These are phyloP conservation scores for Acromyrmex echinatior DNA, from an alignment of 1,140 invertebrate genomes.

Conservation along the genomic window DNA sequence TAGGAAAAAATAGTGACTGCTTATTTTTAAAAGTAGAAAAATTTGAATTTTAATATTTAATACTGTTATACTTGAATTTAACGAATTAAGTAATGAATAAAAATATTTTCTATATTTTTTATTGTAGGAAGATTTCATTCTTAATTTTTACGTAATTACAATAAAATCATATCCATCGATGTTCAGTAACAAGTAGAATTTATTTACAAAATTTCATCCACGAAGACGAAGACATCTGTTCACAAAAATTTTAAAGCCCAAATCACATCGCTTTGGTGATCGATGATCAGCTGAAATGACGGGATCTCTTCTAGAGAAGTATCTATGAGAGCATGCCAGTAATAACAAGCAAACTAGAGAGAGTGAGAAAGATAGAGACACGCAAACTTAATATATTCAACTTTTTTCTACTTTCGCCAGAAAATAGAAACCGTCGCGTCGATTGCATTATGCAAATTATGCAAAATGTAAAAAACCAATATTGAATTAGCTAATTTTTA, in stretches of 20 bases:
- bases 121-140: neutral
- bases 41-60: neutral
- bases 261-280: constrained; percentile 67
- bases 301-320: constrained; percentile 80
- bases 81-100: neutral
- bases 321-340: constrained; percentile 85
- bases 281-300: constrained; percentile 77
- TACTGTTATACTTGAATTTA: neutral
- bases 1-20: neutral
- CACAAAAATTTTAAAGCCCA: constrained; percentile 14
- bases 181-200: neutral
- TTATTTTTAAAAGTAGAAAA: neutral
- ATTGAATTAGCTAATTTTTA: constrained; percentile 27
- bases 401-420: constrained; percentile 39
- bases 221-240: constrained; percentile 62
- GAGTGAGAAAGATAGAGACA: constrained; percentile 69
- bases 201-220: neutral
- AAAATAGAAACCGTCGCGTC: constrained; percentile 36
- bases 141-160: neutral
- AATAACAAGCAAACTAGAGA: constrained; percentile 85
- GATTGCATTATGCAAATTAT: neutral
- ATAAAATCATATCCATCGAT: neutral
- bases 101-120: neutral
- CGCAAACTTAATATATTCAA: constrained; percentile 51
- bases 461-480: neutral